phyloP scores from a whole-genome alignment of 2,113 vertebrate species.

The Panthera tigris region DNA sequence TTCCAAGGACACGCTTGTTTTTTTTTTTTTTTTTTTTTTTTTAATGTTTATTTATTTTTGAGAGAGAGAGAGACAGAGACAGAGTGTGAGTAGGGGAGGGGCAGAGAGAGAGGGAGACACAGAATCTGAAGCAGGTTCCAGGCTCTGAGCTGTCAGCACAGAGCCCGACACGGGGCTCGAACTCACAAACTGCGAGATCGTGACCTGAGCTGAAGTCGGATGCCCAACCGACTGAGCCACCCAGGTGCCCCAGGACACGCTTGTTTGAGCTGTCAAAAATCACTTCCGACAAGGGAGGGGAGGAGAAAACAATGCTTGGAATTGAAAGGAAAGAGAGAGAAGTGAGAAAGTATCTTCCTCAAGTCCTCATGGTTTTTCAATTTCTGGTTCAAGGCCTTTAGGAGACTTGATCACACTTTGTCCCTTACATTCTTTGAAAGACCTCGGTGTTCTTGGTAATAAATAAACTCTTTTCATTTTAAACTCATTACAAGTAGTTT shows the following conservation, averaged over 20 bases:
- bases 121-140: no score
- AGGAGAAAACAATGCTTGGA: neutral
- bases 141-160: no score
- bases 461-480: conserved; percentile 1
- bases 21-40: no score
- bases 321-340: neutral
- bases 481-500: neutral
- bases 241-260: no score
- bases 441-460: neutral
- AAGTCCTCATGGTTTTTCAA: neutral
- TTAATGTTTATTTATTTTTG: no score
- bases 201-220: no score
- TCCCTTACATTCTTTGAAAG: neutral
- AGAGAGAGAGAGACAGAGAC: no score
- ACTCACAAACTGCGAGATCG: no score
- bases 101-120: no score
- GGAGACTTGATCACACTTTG: neutral
- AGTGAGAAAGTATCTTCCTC: neutral
- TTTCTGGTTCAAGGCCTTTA: neutral
- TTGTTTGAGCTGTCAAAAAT: neutral
- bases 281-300: neutral
- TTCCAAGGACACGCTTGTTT: neutral
- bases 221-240: no score
- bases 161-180: no score
- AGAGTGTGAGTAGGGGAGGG: no score